Percentiles rank a stretch among this genome's conserved stretches.
These are phyloP conservation scores for Gryllus longicercus DNA, from an alignment of 2,888 invertebrate species.

Conservation along the genomic window DNA sequence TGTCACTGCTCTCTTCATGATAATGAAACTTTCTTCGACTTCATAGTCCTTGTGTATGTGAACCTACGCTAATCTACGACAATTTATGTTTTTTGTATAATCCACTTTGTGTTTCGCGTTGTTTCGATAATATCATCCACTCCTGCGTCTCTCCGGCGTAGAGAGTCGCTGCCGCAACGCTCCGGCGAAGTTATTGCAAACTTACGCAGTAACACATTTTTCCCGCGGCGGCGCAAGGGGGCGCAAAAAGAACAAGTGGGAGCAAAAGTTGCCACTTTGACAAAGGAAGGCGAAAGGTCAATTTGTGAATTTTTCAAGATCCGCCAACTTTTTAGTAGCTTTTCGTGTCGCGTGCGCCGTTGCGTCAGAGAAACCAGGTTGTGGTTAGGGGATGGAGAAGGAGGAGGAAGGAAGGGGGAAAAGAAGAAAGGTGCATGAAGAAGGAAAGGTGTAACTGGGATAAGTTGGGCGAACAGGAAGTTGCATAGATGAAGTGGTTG, in stretches of 20 bases:
- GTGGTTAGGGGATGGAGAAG: background rate
- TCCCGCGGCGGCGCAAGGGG: background rate
- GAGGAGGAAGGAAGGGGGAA: background rate
- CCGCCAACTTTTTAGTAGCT: conserved; percentile 1
- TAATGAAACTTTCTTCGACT: too few relatives aligned
- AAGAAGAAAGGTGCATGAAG: background rate
- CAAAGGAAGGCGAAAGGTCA: conserved; percentile 6
- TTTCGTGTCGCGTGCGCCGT: background rate
- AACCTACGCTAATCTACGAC: too few relatives aligned
- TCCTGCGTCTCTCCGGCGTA: too few relatives aligned
- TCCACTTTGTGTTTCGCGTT: too few relatives aligned
- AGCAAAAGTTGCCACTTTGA: conserved; percentile 1
- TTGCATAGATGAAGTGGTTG: too few relatives aligned
- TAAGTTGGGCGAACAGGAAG: too few relatives aligned
- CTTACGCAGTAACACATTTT: background rate
- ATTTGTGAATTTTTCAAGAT: conserved; percentile 10
- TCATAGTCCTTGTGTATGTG: too few relatives aligned
- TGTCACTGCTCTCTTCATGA: too few relatives aligned
- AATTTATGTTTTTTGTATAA: too few relatives aligned
- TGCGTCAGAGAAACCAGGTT: background rate
- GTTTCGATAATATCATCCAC: too few relatives aligned
- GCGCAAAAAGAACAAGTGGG: background rate
- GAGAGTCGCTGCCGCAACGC: too few relatives aligned
- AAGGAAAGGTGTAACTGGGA: background rate
- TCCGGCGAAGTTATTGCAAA: too few relatives aligned